Evolutionary conservation across 2,113 vertebrate genomes (phyloP).

Genomic region (Sakesphorus luctuosus): DNA sequence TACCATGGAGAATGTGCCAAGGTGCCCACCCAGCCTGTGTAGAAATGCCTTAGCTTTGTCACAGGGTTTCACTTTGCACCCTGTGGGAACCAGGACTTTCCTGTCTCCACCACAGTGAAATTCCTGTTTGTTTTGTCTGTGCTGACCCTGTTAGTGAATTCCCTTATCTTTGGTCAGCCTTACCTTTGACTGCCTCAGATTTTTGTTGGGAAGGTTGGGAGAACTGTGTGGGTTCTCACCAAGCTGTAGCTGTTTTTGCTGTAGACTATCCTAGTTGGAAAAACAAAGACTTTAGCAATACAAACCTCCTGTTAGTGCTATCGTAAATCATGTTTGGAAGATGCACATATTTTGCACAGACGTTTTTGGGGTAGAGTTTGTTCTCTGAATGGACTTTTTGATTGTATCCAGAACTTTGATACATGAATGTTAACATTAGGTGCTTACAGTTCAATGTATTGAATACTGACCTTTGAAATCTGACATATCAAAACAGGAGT

Average conservation of each 20-base stretch:
- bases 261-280: background rate
- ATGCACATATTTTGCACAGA: background rate
- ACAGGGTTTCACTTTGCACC: background rate
- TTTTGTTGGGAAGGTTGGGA: background rate
- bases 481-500: background rate
- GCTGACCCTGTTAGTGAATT: constrained; percentile 34
- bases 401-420: background rate
- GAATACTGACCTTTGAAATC: background rate
- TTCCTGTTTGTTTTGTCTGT: background rate
- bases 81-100: background rate
- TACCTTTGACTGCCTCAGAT: background rate
- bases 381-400: background rate
- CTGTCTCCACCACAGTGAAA: background rate
- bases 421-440: background rate
- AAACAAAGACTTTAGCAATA: background rate
- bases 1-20: background rate
- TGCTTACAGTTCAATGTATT: background rate
- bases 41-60: background rate
- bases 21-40: background rate
- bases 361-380: background rate
- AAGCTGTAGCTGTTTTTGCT: background rate
- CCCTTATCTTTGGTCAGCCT: background rate
- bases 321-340: background rate
- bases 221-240: background rate
- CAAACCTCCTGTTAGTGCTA: background rate